Base-by-base conservation (phyloP, 2,888 invertebrate species). In the Lasioglossum marginatum region DNA sequence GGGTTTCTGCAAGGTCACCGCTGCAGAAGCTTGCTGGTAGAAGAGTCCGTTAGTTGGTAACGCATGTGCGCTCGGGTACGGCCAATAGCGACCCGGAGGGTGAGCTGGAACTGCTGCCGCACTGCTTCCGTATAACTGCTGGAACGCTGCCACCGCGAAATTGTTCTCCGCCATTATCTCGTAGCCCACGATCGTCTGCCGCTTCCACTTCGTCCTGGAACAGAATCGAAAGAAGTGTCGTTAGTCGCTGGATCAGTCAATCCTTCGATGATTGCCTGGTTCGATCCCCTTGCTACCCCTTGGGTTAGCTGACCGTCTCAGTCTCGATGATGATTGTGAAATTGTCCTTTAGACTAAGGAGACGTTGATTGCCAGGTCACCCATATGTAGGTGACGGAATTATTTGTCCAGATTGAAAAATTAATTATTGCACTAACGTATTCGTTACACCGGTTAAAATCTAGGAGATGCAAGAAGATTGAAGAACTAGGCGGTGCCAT, bases 151-250 rank as follows among this genome's bases (percentile, higher is more conserved):
- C n/a, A 90, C 90, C 2, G 99, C 99, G 96, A 98, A 99, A 96
- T 99, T 99, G 14, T 99, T 99, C 95, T 99, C 99, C 3, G 99
- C 99, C 81, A 99, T 96, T 66, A 99, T 97, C 95, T 99, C 99
- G 91, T 99, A 95, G 0, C 99, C 99, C 4, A 99, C 99, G 0
- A 99, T 99, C 27, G 99, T 99, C 95, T 99, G 99, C 2, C 99
- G 97, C 96, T 99, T 99, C 99, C 99, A 99, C 96, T 99, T 99
- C 95, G 99, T 99, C 95, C 99, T 98, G 97, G 43, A 96, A 96
- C 91, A 92, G 95, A 91, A 92, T 88, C 73, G 23, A 71, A 60
- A 71, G 63, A 57, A 40, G 52, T 48, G 37, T 48, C 75, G 82
- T 82, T 82, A 77, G 16, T 85, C 10, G 68, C 1, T 31, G 57